phyloP scores from a whole-genome alignment of 2,888 invertebrate species.

The Ophioninae sp. region DNA sequence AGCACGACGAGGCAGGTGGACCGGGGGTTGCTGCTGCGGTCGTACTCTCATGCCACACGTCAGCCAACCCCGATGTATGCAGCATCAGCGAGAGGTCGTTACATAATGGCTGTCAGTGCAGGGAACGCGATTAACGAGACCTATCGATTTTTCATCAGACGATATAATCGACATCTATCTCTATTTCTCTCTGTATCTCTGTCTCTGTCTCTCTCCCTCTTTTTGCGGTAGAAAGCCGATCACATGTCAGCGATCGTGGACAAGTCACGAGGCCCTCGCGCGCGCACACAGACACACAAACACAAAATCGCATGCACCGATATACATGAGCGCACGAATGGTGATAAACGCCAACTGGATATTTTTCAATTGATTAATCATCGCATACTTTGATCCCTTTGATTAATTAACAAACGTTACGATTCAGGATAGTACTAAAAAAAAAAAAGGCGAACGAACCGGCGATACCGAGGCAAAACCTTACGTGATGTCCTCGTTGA shows the following conservation, averaged over 20 bases:
- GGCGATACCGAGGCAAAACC: not conserved
- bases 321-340: not conserved
- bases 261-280: conserved; percentile 53
- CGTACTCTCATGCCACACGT: conserved; percentile 18
- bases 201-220: conserved; percentile 8
- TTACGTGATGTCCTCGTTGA: not conserved
- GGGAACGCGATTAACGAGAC: conserved; percentile 69
- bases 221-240: conserved; percentile 15
- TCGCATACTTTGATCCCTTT: not conserved
- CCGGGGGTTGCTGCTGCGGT: conserved; percentile 22
- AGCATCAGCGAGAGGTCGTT: conserved; percentile 62
- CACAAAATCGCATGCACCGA: not conserved
- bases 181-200: conserved; percentile 35
- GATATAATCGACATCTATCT: conserved; percentile 57
- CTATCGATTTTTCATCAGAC: conserved; percentile 72
- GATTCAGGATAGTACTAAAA: not conserved
- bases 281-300: not conserved
- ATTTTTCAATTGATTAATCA: conserved; percentile 29
- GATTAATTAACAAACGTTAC: conserved; percentile 4
- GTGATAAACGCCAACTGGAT: not conserved
- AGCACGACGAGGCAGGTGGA: conserved; percentile 31
- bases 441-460: not conserved
- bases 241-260: conserved; percentile 54
- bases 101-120: conserved; percentile 67
- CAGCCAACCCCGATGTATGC: conserved; percentile 11